Percentiles rank a stretch among this genome's conserved stretches.
These are phyloP conservation scores for Leptinotarsa defecta DNA, from an alignment of 1,140 invertebrate species.

Conservation along the genomic window DNA sequence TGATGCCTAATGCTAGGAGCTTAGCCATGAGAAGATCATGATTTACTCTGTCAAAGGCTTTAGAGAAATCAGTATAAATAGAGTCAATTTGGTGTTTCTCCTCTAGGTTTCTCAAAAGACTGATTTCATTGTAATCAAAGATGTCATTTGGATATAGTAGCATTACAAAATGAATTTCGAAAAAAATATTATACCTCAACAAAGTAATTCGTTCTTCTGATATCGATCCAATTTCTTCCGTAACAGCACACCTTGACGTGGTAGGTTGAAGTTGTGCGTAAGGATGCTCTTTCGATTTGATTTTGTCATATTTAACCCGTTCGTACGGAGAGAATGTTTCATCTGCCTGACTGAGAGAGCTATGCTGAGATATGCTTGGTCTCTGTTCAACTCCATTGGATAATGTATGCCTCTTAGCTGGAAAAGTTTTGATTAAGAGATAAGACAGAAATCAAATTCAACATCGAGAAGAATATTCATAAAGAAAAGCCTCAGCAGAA, in stretches of 20 bases:
- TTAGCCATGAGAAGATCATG: no score
- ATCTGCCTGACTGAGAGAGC: constrained; percentile 64
- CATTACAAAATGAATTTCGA: no score
- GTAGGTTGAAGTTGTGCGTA: constrained; percentile 67
- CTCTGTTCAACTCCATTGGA: constrained; percentile 52
- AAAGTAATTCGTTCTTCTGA: constrained; percentile 42
- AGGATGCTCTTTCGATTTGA: constrained; percentile 65
- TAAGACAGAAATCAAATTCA: not conserved
- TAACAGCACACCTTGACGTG: constrained; percentile 24
- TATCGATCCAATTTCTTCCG: constrained; percentile 32
- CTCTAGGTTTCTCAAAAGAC: no score
- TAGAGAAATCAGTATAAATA: no score
- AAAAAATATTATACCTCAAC: constrained; percentile 36
- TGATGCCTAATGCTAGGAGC: no score
- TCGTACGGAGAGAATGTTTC: constrained; percentile 65
- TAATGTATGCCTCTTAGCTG: constrained; percentile 50
- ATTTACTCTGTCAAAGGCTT: no score
- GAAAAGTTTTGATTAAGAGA: not conserved
- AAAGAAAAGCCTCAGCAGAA: not conserved
- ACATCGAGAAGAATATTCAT: no score
- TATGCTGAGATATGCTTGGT: constrained; percentile 63
- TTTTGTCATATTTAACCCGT: constrained; percentile 63
- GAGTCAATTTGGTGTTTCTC: no score
- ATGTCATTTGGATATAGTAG: no score
- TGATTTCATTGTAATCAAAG: no score